Percentiles rank a stretch among this genome's conserved stretches.
Evolutionary conservation across 30 jellyfish, hydroid and myxozoan species (phyloP).

Genomic region (Aurelia coerulea): DNA sequence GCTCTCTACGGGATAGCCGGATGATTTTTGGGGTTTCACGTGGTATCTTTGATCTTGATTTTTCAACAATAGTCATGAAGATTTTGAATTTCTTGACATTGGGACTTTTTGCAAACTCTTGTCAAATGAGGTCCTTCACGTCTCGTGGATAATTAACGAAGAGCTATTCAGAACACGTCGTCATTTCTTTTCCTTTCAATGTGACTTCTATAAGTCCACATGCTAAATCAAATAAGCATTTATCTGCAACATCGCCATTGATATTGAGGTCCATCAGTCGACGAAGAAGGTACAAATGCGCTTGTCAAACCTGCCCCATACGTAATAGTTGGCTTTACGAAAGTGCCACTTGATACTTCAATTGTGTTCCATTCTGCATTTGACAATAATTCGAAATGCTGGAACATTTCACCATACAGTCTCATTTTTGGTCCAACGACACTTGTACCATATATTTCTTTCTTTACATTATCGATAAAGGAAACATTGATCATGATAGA

Average conservation of each 20-base stretch:
- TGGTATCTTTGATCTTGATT: too few species aligned
- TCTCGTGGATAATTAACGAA: too few species aligned
- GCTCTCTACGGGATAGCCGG: too few species aligned
- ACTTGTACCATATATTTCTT: slow-evolving; percentile 12
- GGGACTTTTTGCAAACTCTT: too few species aligned
- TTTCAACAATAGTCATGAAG: too few species aligned
- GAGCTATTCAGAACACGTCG: too few species aligned
- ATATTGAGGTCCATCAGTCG: neutral
- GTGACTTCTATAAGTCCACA: too few species aligned
- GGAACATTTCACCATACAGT: slow-evolving; percentile 32
- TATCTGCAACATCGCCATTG: slow-evolving; percentile 17
- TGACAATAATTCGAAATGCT: slow-evolving; percentile 13
- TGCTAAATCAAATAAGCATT: neutral
- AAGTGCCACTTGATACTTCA: neutral
- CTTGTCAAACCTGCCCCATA: neutral
- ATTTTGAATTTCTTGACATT: too few species aligned
- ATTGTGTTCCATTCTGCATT: slow-evolving; percentile 21
- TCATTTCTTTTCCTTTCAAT: too few species aligned
- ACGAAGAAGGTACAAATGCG: neutral
- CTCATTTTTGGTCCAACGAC: neutral
- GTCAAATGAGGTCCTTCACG: too few species aligned
- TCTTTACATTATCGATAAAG: slow-evolving; percentile 5
- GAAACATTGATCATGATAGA: slow-evolving; percentile 1
- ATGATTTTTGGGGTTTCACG: too few species aligned
- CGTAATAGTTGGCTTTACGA: neutral